Conservation (phyloP, 2,888 invertebrate species). For the Hemistola chrysoprasaria region DNA sequence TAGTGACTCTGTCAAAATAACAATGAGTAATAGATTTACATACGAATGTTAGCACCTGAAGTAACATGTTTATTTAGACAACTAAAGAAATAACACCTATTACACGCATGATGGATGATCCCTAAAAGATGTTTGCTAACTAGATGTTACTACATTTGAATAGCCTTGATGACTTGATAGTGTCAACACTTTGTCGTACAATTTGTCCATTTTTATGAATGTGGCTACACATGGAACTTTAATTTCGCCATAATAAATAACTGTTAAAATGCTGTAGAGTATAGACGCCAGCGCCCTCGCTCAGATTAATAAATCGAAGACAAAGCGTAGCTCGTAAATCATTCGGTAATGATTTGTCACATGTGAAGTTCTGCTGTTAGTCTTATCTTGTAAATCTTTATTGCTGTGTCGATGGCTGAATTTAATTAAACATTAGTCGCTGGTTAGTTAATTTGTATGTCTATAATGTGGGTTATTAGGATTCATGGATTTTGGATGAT, state of each 20-base stretch:
- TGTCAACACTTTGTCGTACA: too few relatives aligned
- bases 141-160: constrained; percentile 9
- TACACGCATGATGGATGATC: constrained; percentile 12
- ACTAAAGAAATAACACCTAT: constrained; percentile 6
- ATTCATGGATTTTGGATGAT: constrained; percentile 10
- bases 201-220: too few relatives aligned
- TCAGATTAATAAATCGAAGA: too few relatives aligned
- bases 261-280: too few relatives aligned
- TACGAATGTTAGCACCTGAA: constrained; percentile 10
- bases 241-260: too few relatives aligned
- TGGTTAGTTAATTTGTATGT: too few relatives aligned
- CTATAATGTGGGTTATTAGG: constrained; percentile 6
- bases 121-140: constrained; percentile 11
- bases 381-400: constrained; percentile 15
- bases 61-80: constrained; percentile 12
- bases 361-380: constrained; percentile 3
- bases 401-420: constrained; percentile 11
- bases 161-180: constrained; percentile 7
- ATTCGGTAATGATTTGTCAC: constrained; percentile 17
- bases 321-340: constrained; percentile 19
- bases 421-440: constrained; percentile 8
- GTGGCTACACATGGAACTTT: too few relatives aligned
- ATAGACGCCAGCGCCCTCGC: too few relatives aligned
- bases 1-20: too few relatives aligned
- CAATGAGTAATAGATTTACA: too few relatives aligned